Evolutionary conservation across 2,113 vertebrate genomes (phyloP), one percentile per base, ranked within the genome.

Genomic region (Serranochromis macrocephalus): DNA sequence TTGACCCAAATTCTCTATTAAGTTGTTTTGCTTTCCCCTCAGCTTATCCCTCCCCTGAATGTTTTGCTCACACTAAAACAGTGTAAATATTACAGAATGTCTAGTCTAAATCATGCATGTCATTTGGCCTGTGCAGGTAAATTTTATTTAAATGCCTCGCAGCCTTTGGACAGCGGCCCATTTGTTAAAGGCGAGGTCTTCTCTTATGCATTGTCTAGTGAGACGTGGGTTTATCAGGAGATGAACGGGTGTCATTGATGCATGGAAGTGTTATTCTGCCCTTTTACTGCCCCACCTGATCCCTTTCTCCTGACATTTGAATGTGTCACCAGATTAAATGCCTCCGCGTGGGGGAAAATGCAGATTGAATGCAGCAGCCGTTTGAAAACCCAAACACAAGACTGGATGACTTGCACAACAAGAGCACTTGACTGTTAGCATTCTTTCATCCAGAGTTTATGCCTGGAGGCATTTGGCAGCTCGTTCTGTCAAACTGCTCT

Each of bases 401-500:
- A 86, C 24, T 84, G 51, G 80, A 85, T 71, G 78, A 90, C 80
- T 89, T 88, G 45, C 90, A 87, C 78, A 84, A 58, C 75, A 58
- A 51, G 63, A 90, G 26, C 80, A 54, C 86, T 87, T 84, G 38
- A 90, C 78, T 95, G 93, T 96, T 95, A 89, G 86, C 92, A 95
- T 96, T 96, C 89, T 88, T 95, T 83, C 49, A 31, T 68, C 85
- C 81, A 54, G 78, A 92, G 95, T 94, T 96, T 94, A 94, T 91
- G 45, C 90, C 82, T 38, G 61, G 83, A 21, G 71, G 78, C 75
- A 83, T 94, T 88, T 92, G 58, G 89, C 75, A 82, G 75, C 80
- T 88, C 7, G 38, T 42, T 82, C 81, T 88, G 83, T 94, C 85
- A 88, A 90, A 89, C 87, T 61, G 73, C 91, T 93, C 87, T 91